Base-by-base conservation (phyloP, 2,888 invertebrate species). In the Dusona sp. region DNA sequence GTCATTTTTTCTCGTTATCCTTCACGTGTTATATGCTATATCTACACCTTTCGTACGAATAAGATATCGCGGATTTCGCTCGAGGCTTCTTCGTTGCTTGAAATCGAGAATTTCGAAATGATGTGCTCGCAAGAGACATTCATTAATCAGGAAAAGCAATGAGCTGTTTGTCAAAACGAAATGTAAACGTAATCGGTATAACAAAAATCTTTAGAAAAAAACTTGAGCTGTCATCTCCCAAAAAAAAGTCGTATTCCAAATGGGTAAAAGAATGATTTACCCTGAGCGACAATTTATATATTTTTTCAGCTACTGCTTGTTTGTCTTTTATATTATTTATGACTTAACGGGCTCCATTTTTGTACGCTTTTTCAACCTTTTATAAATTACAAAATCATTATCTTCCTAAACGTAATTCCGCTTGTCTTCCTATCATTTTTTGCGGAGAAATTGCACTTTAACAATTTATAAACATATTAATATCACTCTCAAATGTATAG, bases 1-100 rank as follows among this genome's bases (percentile, higher is more conserved):
- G 72, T 73, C 67, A 72, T 70, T 68, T 51, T 82, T 82, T 87
- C 79, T 82, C 74, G 75, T 77, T 83, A 84, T 82, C 65, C 84
- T 86, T 87, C 75, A 48, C 72, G 45, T 70, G 65, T 82, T 57
- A 29, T 22, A 38, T 36, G 42, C 38, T 29, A 42, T 48, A 75
- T 57, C 22, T 57, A 29, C 61, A 61, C 16, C 13, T n/a, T n/a
- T 72, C 48, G 25, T 57, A 73, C 33, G 65, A 45, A 78, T 54
- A 65, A 74, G 13, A 70, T 13, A 67, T 51, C 48, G 33, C 67
- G 25, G 61, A 79, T 74, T n/a, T 57, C 13, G 57, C 73, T 57
- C 25, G 38, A 38, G 73, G 73, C 54, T 74, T 57, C 13, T 57
- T 57, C 54, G 38, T 57, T 25, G n/a, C 38, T 7, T 22, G 25